Conservation (phyloP, 2,113 vertebrate species). For the Lanius ludovicianus region DNA sequence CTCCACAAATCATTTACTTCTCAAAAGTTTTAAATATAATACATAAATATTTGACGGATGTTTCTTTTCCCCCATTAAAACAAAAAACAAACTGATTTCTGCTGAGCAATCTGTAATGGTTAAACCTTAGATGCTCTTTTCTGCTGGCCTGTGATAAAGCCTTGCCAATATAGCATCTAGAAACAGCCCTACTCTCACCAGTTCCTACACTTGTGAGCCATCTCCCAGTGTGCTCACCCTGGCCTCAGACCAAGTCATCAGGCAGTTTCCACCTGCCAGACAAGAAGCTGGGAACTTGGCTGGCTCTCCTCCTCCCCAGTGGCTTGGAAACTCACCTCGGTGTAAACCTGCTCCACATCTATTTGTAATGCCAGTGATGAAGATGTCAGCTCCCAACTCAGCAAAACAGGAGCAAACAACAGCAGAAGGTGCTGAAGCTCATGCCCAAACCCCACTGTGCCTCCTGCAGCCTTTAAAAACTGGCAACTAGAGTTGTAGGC, state of each 20-base stretch:
- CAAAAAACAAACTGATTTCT: background rate
- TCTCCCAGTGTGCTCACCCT: background rate
- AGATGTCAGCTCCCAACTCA: background rate
- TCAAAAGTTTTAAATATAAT: background rate
- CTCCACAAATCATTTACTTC: background rate
- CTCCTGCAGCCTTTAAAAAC: background rate
- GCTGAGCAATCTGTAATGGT: background rate
- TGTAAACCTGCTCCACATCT: background rate
- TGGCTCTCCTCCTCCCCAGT: background rate
- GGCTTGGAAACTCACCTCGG: background rate
- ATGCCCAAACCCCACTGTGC: background rate
- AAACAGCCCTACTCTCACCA: background rate
- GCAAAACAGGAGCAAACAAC: background rate
- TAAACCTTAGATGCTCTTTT: background rate
- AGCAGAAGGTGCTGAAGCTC: background rate
- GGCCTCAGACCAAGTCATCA: background rate
- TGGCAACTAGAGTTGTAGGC: background rate
- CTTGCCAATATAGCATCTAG: background rate
- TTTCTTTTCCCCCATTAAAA: background rate
- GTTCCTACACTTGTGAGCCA: background rate
- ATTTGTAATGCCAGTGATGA: background rate
- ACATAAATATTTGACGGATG: background rate
- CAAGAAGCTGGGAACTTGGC: background rate
- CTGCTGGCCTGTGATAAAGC: background rate
- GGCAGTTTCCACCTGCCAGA: background rate